Conservation (phyloP, 2,113 vertebrate genomes). For the Thunnus thynnus region DNA sequence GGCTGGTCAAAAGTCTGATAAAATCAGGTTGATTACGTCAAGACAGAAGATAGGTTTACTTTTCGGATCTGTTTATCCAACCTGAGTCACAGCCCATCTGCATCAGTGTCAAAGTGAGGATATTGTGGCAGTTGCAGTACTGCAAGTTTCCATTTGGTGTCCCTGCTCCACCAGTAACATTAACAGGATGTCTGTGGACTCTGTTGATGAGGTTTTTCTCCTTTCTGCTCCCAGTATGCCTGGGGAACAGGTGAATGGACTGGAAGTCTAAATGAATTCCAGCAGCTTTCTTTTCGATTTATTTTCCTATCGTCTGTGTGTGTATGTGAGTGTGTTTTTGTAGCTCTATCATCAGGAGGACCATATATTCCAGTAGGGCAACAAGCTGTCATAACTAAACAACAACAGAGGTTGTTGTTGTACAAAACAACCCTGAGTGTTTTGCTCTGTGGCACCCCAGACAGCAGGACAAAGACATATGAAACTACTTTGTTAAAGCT, state of each 20-base stretch:
- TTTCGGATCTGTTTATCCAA: conserved; percentile 13
- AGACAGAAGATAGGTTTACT: neutral
- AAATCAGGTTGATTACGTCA: conserved; percentile 25
- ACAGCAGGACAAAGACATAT: neutral
- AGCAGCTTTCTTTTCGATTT: conserved; percentile 26
- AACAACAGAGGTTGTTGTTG: neutral
- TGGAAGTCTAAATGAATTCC: conserved; percentile 26
- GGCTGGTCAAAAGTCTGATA: conserved; percentile 27
- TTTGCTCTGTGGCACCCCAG: neutral
- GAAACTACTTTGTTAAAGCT: neutral
- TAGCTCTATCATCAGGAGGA: neutral
- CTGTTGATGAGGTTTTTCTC: conserved; percentile 18
- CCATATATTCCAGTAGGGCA: neutral
- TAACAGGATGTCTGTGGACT: neutral
- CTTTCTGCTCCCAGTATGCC: neutral
- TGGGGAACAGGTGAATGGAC: conserved; percentile 48
- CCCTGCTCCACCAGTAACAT: conserved; percentile 73
- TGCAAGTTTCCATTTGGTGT: conserved; percentile 53
- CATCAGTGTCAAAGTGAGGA: neutral
- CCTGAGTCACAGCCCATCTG: conserved; percentile 17
- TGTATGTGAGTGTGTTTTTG: neutral
- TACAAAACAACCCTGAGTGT: neutral
- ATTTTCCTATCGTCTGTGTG: conserved; percentile 14
- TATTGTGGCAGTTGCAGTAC: conserved; percentile 37
- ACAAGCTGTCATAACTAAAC: neutral